Evolutionary conservation across 1,140 invertebrate genomes (phyloP).

Genomic region (Cotesia chilonis): DNA sequence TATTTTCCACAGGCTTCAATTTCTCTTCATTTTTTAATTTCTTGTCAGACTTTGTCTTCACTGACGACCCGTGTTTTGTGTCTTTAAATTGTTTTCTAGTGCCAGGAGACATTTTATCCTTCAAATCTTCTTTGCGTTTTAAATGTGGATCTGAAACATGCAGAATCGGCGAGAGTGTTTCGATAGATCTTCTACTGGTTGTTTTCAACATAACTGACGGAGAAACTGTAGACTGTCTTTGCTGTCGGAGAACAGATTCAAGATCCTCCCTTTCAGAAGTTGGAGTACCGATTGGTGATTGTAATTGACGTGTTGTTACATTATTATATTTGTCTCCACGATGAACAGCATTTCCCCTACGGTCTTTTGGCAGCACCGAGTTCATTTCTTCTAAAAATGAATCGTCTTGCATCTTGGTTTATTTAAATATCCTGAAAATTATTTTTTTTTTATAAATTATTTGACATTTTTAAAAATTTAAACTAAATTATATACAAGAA

Average conservation of each 20-base stretch:
- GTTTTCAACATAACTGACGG: neutral
- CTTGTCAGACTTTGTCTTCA: neutral
- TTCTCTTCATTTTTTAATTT: constrained; percentile 41
- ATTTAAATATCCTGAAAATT: no score
- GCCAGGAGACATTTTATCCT: neutral
- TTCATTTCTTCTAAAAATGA: constrained; percentile 35
- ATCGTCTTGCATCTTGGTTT: constrained; percentile 24
- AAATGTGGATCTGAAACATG: neutral
- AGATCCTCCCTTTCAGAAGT: neutral
- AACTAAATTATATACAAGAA: no score
- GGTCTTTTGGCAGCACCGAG: neutral
- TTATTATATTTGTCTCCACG: constrained; percentile 23
- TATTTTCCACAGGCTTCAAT: constrained; percentile 45
- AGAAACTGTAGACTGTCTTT: neutral
- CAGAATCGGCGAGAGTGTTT: neutral
- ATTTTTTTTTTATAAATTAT: neutral
- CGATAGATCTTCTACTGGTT: neutral
- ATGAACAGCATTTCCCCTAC: constrained; percentile 6
- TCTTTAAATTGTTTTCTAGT: constrained; percentile 13
- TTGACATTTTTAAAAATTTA: no score
- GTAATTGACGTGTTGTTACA: constrained; percentile 18
- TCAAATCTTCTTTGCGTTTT: neutral
- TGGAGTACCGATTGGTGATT: neutral
- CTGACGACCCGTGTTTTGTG: neutral
- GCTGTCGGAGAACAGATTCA: neutral